Conservation (phyloP, 1,140 invertebrate genomes). For the Plectrocnemia conspersa region DNA sequence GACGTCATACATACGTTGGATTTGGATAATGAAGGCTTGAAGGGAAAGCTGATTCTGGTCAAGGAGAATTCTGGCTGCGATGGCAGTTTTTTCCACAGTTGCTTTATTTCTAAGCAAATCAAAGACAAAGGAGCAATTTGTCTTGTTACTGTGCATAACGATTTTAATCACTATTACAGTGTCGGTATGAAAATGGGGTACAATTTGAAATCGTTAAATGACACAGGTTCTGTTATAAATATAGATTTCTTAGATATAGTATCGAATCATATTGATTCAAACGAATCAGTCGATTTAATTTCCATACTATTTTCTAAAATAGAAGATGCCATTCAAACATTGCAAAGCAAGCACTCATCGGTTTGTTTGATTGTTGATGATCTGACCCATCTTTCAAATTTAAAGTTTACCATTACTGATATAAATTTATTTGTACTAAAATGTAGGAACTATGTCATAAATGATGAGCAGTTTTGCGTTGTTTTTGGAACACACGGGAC, state of each 20-base stretch:
- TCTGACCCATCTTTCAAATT: constrained; percentile 62
- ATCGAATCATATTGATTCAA: constrained; percentile 41
- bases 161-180: constrained; percentile 65
- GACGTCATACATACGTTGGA: constrained; percentile 55
- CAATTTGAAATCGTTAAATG: constrained; percentile 57
- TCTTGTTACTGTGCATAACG: constrained; percentile 64
- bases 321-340: constrained; percentile 29
- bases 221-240: constrained; percentile 51
- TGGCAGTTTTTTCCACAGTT: constrained; percentile 64
- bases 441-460: constrained; percentile 40
- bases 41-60: constrained; percentile 57
- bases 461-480: constrained; percentile 40
- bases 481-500: constrained; percentile 45
- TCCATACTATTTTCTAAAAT: constrained; percentile 38
- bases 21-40: constrained; percentile 53
- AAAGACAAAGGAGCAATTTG: constrained; percentile 55
- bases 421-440: constrained; percentile 54
- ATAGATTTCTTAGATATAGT: constrained; percentile 55
- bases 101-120: constrained; percentile 54
- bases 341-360: constrained; percentile 33
- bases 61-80: constrained; percentile 64
- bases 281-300: constrained; percentile 35
- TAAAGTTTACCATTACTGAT: constrained; percentile 52
- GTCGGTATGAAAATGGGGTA: constrained; percentile 68
- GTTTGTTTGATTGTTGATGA: constrained; percentile 66